Base-by-base conservation (phyloP, 2,113 vertebrate species). In the Nycticorax nycticorax region DNA sequence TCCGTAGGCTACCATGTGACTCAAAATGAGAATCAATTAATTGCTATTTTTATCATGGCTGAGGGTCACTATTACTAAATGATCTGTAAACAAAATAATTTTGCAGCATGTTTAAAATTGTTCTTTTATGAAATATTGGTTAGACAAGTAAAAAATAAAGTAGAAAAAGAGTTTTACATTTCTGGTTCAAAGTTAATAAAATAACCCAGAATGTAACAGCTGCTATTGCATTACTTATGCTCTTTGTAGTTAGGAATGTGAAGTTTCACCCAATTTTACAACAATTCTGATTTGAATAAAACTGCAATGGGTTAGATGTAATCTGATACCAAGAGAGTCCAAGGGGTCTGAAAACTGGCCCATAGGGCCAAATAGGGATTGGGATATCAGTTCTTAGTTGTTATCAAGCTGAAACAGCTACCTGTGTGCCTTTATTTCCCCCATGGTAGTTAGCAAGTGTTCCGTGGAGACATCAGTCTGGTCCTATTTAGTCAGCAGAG, bases 21-120 rank as follows among this genome's bases (percentile, higher is more conserved):
- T 93, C 59, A 86, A 93, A 93, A 95, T 64, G 64, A 87, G 92
- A 97, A 80, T 91, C 66, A 97, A 95, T 92, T 93, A 96, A 87
- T 93, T 76, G 69, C 62, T 93, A 79, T 88, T 96, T 97, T 97
- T 95, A 39, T 26, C 53, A 22, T 79, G 48, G 62, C 35, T 0
- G 0, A 92, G 91, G 73, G 78, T 92, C 48, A 56, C 84, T 95
- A 45, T 87, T 72, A 79, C 37, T 62, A 84, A 92, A 72, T 64
- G 41, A 89, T 64, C 33, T 73, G 69, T 85, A 96, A 96, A 91
- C 89, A 96, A 93, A 95, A 66, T 48, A 72, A 94, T 94, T 95
- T 93, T 75, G 47, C 41, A 79, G 62, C 53, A 79, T 82, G 28
- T 47, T 97, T 86, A 57, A 76, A 84, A 63, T 82, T 72, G 33